Conservation (phyloP, 2,113 vertebrate genomes). For the Malurus melanocephalus region DNA sequence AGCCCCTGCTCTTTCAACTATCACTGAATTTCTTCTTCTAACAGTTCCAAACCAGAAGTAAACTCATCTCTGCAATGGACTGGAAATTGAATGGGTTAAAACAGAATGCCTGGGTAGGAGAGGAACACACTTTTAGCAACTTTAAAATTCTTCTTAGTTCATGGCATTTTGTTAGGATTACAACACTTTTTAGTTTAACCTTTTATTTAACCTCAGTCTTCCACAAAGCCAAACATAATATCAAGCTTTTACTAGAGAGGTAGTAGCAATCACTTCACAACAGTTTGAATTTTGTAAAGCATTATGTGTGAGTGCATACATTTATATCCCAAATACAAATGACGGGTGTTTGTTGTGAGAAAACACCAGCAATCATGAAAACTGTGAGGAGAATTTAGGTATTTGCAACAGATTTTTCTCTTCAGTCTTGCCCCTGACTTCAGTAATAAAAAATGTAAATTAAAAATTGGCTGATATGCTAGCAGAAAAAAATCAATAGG, state of each 20-base stretch:
- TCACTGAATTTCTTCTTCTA: not conserved
- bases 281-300: not conserved
- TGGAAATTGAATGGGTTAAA: not conserved
- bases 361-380: not conserved
- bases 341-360: fast-evolving
- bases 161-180: not conserved
- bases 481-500: not conserved
- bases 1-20: not conserved
- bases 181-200: not conserved
- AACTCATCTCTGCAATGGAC: not conserved
- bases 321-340: not conserved
- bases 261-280: not conserved
- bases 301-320: not conserved
- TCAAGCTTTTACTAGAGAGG: not conserved
- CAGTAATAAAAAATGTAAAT: not conserved
- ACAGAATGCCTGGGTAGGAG: not conserved
- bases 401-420: not conserved
- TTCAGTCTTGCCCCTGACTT: not conserved
- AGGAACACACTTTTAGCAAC: not conserved
- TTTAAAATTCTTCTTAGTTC: not conserved
- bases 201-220: not conserved
- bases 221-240: not conserved
- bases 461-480: not conserved
- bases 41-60: not conserved
- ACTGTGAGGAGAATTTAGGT: not conserved